Percentiles rank a stretch among this genome's conserved stretches.
phyloP scores from a whole-genome alignment of 2,888 invertebrate species.

The Ceramica pisi region DNA sequence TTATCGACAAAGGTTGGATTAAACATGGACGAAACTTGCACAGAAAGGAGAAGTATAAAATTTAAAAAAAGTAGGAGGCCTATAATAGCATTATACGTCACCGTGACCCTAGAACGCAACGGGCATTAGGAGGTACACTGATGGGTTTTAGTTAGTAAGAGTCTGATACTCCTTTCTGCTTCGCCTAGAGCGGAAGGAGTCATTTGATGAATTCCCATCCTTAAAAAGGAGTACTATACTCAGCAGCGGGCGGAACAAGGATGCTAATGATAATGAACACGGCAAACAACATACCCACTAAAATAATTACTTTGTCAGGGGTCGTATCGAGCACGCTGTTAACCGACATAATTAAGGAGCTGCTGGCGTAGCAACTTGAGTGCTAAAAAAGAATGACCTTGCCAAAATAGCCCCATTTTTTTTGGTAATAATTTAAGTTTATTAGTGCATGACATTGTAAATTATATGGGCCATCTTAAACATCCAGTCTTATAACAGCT shows the following conservation, averaged over 20 bases:
- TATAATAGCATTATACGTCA: no score
- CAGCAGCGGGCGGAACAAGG: not conserved
- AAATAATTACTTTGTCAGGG: conserved; percentile 11
- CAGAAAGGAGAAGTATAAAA: not conserved
- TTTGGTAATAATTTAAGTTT: not conserved
- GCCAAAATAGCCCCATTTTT: conserved; percentile 6
- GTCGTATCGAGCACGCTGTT: conserved; percentile 25
- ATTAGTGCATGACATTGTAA: not conserved
- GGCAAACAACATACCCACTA: not conserved
- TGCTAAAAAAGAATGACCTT: conserved; percentile 40
- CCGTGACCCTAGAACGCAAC: no score
- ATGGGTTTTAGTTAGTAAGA: no score
- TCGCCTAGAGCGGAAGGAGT: no score
- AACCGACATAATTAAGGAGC: conserved; percentile 32
- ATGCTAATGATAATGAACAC: not conserved
- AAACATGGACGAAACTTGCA: not conserved
- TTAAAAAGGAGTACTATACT: not conserved
- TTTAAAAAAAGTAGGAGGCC: not conserved
- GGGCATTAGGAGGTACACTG: no score
- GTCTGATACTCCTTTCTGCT: no score
- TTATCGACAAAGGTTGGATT: not conserved
- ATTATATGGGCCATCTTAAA: not conserved
- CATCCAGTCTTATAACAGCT: not conserved
- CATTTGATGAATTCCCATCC: no score
- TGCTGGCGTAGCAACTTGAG: conserved; percentile 15